A percentile compares a stretch with the other conserved stretches of the same genome.
Evolutionary conservation across 2,888 invertebrate species (phyloP).

Genomic region (Dexiosoma caninum): DNA sequence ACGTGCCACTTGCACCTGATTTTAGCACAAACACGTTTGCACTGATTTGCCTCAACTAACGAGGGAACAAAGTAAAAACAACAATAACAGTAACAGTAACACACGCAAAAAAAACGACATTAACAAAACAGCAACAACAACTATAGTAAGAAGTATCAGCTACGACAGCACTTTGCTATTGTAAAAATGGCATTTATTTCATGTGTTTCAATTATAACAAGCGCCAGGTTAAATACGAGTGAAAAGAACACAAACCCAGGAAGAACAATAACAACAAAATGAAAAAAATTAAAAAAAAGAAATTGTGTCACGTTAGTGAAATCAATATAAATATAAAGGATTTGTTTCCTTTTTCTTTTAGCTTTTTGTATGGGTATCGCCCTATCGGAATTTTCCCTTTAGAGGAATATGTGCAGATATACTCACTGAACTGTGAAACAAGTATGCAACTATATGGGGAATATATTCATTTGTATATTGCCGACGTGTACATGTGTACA

Average conservation of each 20-base stretch:
- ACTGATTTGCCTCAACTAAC: constrained; percentile 46
- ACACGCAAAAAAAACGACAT: constrained; percentile 9
- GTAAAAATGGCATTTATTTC: constrained; percentile 50
- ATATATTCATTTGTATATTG: neutral
- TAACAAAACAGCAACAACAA: constrained; percentile 14
- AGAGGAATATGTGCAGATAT: neutral
- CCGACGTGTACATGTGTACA: neutral
- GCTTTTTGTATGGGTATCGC: no score
- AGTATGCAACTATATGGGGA: constrained; percentile 33
- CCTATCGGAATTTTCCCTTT: no score
- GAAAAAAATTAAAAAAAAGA: neutral
- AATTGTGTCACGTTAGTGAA: constrained; percentile 58
- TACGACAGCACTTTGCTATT: constrained; percentile 33
- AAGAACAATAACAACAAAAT: neutral
- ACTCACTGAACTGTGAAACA: constrained; percentile 47
- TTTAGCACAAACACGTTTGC: constrained; percentile 23
- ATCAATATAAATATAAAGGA: constrained; percentile 31
- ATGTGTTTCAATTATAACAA: constrained; percentile 60
- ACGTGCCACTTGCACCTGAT: constrained; percentile 65
- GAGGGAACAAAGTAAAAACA: constrained; percentile 17
- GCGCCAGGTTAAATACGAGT: constrained; percentile 11
- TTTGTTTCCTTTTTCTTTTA: constrained; percentile 31
- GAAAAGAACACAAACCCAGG: neutral
- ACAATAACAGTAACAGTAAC: constrained; percentile 20
- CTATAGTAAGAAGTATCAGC: neutral